Base-by-base conservation (phyloP, 2,888 invertebrate genomes). In the Listrodromus nycthemerus region DNA sequence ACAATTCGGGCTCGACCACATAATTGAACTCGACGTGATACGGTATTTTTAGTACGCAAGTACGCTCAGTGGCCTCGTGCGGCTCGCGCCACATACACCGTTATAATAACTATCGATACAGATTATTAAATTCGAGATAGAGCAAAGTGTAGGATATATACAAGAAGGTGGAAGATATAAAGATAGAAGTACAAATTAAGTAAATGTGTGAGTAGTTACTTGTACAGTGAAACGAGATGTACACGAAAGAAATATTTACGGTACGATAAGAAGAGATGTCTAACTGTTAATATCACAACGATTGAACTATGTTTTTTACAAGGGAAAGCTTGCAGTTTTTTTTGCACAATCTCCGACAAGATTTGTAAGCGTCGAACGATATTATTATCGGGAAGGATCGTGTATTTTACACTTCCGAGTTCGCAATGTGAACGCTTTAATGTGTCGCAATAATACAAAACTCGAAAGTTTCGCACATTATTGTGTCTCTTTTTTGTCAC, bases 1-100 rank as follows among this genome's bases (percentile, higher is more conserved):
- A 86, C 86, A 86, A 86, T 85, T 85, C 80, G 80, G 86, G 85
- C 86, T 86, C 76, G 81, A 84, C 86, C 86, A 86, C 85, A 75
- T 75, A 71, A 76, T 80, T 80, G 71, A 80, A 82, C 85, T 84
- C 80, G 77, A 78, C 86, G 86, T 85, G 85, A 86, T 84, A 85
- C 37, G 78, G 45, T 76, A 78, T 66, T 30, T 61, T 81, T 83
- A 61, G 37, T 86, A 86, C 86, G 86, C 85, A 80, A 83, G 83
- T 76, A 80, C 83, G 84, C 76, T 83, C 66, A 83, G 84, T 85
- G 86, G 85, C 75, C 84, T 70, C 70, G 33, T 83, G 58, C 66
- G 63, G 55, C 58, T 75, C 48, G 75, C 71, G 78, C 67, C 65
- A 71, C 50, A 50, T 50, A 45, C 63, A 48, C 50, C 24, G 52